Evolutionary conservation across 2,888 invertebrate species (phyloP), one percentile per base, ranked within the genome.

Genomic region (Drosophila tanythrix): DNA sequence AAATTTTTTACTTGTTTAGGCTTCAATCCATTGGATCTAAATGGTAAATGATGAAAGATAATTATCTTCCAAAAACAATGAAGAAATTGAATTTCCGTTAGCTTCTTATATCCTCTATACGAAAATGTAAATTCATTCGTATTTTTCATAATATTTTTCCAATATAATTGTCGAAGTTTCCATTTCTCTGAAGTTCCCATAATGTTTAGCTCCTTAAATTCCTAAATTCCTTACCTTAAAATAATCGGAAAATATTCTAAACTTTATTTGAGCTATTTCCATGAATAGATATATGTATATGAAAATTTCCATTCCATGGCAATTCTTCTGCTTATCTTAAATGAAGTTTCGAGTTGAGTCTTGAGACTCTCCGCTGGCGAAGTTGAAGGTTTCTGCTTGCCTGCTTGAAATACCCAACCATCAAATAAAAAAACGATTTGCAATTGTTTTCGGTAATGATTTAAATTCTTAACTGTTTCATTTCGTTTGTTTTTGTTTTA

Each of bases 381-480:
- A 15, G 1, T 21, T 36, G 36, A 2, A 36, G 7, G 0, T n/a
- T 18, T 27, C 1, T 3, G 0, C 1, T 3, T 40, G 31, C 10
- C 15, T 21, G 33, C 48, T 67, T 67, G 51, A 38, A 56, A 33
- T 21, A 13, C 60, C 36, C n/a, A 31, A 35, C 11, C 58, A 27
- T n/a, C 18, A 27, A 76, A 60, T 64, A 66, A 74, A 60, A 53
- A 52, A 51, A n/a, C 11, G 25, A 11, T 18, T 29, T 15, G 1
- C 7, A n/a, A 31, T 68, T 55, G 70, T 70, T 56, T 78, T 68
- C 55, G 74, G 51, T 89, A 88, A 89, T 83, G 83, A 83, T 83
- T 86, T 77, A 81, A 88, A 81, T 84, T 89, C 83, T 88, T 89
- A 90, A 89, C 83, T 90, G 83, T 83, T 88, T 76, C 71, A 58